phyloP scores from a whole-genome alignment of 1,140 invertebrate genomes.

The Schlechtendalia chinensis region DNA sequence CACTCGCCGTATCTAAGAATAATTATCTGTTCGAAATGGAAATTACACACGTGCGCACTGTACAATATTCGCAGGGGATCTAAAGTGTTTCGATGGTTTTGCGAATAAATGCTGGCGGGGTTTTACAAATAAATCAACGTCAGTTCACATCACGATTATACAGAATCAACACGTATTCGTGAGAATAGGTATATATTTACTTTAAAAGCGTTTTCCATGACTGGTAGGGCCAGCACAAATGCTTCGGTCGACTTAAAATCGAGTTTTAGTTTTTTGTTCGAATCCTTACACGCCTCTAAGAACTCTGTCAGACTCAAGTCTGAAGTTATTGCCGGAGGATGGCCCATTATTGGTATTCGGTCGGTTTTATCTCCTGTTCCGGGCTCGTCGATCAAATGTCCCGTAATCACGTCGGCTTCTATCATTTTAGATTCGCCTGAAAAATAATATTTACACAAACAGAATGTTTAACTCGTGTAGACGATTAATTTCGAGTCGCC shows the following conservation, averaged over 20 bases:
- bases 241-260: conserved; percentile 83
- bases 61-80: too few relatives aligned
- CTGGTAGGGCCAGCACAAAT: conserved; percentile 65
- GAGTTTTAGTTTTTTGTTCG: conserved; percentile 74
- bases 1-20: too few relatives aligned
- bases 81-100: too few relatives aligned
- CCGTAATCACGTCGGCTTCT: conserved; percentile 31
- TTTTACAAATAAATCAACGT: too few relatives aligned
- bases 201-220: conserved; percentile 59
- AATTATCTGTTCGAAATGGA: too few relatives aligned
- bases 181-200: too few relatives aligned
- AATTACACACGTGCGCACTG: too few relatives aligned
- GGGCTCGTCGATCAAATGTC: conserved; percentile 22
- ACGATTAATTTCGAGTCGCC: too few relatives aligned
- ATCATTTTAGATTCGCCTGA: conserved; percentile 33
- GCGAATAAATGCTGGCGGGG: too few relatives aligned
- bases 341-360: conserved; percentile 77
- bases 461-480: too few relatives aligned
- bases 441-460: background rate
- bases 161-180: too few relatives aligned
- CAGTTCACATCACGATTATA: too few relatives aligned
- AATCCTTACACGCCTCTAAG: conserved; percentile 56
- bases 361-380: conserved; percentile 55
- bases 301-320: conserved; percentile 77
- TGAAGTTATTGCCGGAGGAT: conserved; percentile 71